These are phyloP conservation scores for Tinea pellionella DNA, from an alignment of 2,888 invertebrate species.

Conservation along the genomic window DNA sequence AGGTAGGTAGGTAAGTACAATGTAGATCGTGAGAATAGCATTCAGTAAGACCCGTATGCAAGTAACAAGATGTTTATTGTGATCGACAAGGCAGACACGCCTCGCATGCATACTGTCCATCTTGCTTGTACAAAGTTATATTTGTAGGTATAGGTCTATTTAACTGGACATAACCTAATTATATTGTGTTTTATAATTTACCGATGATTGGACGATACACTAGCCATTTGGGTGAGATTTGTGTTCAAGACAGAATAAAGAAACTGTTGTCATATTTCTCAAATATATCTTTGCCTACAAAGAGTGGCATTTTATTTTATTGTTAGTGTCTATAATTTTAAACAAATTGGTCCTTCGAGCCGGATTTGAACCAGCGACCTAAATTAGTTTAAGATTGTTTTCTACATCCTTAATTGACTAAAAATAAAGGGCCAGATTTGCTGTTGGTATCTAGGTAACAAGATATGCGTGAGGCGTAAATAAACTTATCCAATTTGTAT, in stretches of 20 bases:
- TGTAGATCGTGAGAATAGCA: conserved; percentile 7
- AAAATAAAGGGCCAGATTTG: too few relatives aligned
- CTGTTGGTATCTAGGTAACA: too few relatives aligned
- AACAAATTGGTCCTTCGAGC: conserved; percentile 77
- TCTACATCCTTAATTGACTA: too few relatives aligned
- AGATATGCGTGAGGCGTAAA: background rate
- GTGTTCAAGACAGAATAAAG: too few relatives aligned
- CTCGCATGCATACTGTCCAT: background rate
- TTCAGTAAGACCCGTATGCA: conserved; percentile 25
- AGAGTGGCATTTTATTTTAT: too few relatives aligned
- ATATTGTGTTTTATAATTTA: background rate
- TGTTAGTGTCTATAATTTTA: too few relatives aligned
- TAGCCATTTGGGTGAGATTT: too few relatives aligned
- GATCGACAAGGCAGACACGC: conserved; percentile 41
- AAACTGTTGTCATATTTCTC: too few relatives aligned
- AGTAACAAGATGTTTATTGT: conserved; percentile 38
- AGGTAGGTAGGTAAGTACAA: too few relatives aligned
- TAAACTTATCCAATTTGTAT: background rate
- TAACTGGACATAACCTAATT: background rate
- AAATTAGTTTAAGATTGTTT: too few relatives aligned
- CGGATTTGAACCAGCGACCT: conserved; percentile 78
- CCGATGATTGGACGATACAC: too few relatives aligned
- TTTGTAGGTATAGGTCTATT: background rate
- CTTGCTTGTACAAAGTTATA: background rate
- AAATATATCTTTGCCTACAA: too few relatives aligned